Evolutionary conservation across 2,888 invertebrate genomes (phyloP).

Genomic region (Arge pagana): DNA sequence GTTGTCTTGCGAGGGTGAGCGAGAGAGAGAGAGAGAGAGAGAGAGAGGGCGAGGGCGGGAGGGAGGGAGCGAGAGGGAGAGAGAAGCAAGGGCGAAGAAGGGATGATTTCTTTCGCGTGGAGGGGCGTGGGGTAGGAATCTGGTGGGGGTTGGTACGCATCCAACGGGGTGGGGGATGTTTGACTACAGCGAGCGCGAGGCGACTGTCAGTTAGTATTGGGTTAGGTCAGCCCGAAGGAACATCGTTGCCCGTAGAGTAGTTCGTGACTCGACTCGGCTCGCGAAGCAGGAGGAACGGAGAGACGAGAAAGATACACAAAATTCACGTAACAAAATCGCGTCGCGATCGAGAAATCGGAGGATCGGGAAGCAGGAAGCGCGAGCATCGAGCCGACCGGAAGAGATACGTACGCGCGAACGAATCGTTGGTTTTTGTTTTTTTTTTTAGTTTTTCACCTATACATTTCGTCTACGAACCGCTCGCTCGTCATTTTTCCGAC

Average conservation of each 20-base stretch:
- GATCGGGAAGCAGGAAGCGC: too few species aligned
- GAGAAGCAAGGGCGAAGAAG: conserved; percentile 61
- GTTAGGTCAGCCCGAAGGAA: conserved; percentile 64
- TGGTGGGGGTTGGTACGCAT: conserved; percentile 27
- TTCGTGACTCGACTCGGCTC: conserved; percentile 28
- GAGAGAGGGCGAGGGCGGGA: conserved; percentile 30
- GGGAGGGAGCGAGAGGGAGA: conserved; percentile 38
- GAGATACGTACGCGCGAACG: too few species aligned
- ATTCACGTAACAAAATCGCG: too few species aligned
- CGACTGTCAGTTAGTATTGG: conserved; percentile 64
- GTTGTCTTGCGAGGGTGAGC: conserved; percentile 57
- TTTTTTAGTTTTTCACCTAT: too few species aligned
- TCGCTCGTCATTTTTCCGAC: too few species aligned
- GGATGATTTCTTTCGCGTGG: conserved; percentile 56
- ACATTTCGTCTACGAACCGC: too few species aligned
- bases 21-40: conserved; percentile 38
- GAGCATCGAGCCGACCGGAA: too few species aligned
- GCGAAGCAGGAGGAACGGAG: too few species aligned
- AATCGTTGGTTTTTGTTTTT: too few species aligned
- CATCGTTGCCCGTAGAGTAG: conserved; percentile 36
- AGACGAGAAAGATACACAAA: too few species aligned
- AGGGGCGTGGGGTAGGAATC: conserved; percentile 25
- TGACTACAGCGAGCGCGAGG: conserved; percentile 54
- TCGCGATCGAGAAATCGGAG: too few species aligned
- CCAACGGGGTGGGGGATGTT: conserved; percentile 49